A percentile compares a stretch with the other conserved stretches of the same genome.
Conservation (phyloP, 2,888 invertebrate species). For the Epinotia bilunana region DNA sequence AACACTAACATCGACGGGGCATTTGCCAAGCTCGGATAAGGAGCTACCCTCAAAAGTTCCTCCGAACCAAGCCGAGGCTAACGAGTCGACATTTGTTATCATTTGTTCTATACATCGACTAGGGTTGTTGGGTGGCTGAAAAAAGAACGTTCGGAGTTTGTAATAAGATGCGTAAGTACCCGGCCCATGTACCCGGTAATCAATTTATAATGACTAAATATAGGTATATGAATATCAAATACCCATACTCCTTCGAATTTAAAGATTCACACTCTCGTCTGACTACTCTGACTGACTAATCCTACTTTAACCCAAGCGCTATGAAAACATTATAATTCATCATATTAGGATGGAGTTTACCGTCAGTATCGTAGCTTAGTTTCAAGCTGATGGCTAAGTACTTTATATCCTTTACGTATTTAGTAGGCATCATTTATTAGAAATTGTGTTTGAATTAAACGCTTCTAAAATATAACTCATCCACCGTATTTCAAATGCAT, state of each 20-base stretch:
- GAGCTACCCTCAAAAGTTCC: constrained; percentile 54
- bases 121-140: constrained; percentile 4
- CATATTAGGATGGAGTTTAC: no score
- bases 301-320: neutral
- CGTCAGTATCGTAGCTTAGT: no score
- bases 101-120: constrained; percentile 39
- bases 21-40: constrained; percentile 51
- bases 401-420: no score
- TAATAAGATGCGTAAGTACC: neutral
- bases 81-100: constrained; percentile 63
- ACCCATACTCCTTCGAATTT: no score
- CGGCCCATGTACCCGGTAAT: neutral
- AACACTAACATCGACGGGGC: constrained; percentile 42
- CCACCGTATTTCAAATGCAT: neutral
- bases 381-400: no score
- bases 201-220: no score
- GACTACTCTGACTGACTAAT: no score
- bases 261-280: no score
- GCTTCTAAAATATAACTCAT: no score
- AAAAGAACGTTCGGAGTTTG: neutral
- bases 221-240: no score
- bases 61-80: constrained; percentile 55
- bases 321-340: neutral
- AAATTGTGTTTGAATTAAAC: no score
- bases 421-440: no score